These are phyloP conservation scores for Ispidina lecontei DNA, from an alignment of 2,797 vertebrate genomes.

Conservation along the genomic window DNA sequence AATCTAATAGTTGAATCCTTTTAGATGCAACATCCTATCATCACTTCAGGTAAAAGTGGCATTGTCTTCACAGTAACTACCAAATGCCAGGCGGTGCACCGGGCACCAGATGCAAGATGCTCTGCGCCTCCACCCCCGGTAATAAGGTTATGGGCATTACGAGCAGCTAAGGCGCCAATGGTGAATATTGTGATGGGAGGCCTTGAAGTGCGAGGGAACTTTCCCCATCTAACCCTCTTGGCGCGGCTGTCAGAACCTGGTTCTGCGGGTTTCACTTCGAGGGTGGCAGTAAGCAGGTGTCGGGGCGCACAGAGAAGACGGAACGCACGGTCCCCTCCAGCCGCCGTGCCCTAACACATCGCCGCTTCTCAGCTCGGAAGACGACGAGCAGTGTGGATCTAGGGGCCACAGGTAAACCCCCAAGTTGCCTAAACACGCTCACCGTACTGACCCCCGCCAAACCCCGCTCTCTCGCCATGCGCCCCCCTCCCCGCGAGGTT, in stretches of 20 bases:
- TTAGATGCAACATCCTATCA: background rate
- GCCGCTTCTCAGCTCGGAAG: background rate
- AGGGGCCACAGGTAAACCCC: rapidly evolving
- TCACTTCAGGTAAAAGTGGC: background rate
- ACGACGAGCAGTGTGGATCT: rapidly evolving
- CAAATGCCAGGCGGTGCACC: background rate
- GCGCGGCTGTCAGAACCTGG: rapidly evolving
- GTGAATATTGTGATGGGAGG: rapidly evolving
- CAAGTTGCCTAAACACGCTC: rapidly evolving
- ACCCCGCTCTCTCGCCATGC: background rate
- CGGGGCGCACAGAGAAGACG: too few relatives aligned
- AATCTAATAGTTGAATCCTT: background rate
- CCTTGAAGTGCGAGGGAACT: background rate
- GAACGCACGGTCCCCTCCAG: background rate
- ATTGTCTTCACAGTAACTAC: rapidly evolving
- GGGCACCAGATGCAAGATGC: rapidly evolving
- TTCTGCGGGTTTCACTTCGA: background rate
- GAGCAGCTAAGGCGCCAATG: background rate
- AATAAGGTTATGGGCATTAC: rapidly evolving
- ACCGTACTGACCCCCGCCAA: background rate
- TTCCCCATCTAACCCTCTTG: rapidly evolving
- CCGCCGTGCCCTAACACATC: background rate
- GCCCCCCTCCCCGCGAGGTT: too few relatives aligned
- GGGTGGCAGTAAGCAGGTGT: rapidly evolving
- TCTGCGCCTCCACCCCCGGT: background rate